Evolutionary conservation across 2,113 vertebrate species (phyloP).

Genomic region (Urocolius indicus): DNA sequence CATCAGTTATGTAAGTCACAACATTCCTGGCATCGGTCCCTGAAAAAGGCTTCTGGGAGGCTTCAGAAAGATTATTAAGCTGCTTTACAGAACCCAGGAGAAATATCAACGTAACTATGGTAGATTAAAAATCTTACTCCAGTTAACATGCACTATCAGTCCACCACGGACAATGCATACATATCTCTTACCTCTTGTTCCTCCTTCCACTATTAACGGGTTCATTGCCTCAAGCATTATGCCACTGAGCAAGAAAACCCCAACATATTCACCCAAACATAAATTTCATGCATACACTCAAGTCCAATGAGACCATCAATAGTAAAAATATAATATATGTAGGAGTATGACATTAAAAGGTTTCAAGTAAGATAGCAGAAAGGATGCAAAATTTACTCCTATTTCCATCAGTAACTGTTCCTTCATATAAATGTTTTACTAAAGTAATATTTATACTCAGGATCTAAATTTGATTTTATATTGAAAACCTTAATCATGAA

Average conservation of each 20-base stretch:
- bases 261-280: not conserved
- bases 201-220: not conserved
- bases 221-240: not conserved
- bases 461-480: not conserved
- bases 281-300: not conserved
- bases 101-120: not conserved
- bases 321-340: not conserved
- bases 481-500: not conserved
- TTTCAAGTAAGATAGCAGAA: not conserved
- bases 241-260: not conserved
- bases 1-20: not conserved
- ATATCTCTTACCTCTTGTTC: not conserved
- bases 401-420: not conserved
- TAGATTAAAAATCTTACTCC: slow-evolving; percentile 6
- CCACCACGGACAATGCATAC: not conserved
- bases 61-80: slow-evolving; percentile 1
- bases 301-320: not conserved
- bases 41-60: slow-evolving; percentile 6
- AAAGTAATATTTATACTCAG: not conserved
- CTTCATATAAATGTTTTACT: not conserved
- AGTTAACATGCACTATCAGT: not conserved
- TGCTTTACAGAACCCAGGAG: slow-evolving; percentile 12
- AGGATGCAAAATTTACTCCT: not conserved
- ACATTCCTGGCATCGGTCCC: not conserved
- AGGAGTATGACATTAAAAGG: not conserved